A percentile compares a stretch with the other conserved stretches of the same genome.
Conservation (phyloP, 2,888 invertebrate genomes). For the Biston stratarius region DNA sequence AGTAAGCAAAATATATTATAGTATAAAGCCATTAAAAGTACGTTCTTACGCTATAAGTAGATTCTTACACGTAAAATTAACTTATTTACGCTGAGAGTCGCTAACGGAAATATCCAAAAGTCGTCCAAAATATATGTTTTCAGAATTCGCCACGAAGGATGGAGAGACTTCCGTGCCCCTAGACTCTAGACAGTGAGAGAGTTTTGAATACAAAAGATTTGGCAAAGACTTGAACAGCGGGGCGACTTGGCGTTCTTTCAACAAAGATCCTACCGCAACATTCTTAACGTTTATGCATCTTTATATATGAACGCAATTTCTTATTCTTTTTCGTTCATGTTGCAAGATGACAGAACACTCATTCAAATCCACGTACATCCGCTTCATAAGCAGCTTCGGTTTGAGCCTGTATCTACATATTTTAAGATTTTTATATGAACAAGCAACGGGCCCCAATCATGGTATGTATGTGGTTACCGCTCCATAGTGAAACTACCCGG, state of each 20-base stretch:
- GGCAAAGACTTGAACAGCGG: conserved; percentile 52
- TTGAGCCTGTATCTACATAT: no score
- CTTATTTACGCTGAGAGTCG: conserved; percentile 68
- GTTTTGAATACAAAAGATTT: conserved; percentile 62
- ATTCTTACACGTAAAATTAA: conserved; percentile 57
- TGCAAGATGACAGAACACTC: background rate
- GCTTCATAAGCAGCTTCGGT: background rate
- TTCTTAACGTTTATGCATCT: background rate
- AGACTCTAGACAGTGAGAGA: conserved; percentile 45
- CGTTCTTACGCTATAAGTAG: conserved; percentile 61
- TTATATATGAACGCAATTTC: background rate
- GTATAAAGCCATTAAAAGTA: conserved; percentile 66
- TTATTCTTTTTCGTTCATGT: background rate
- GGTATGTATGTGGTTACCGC: no score
- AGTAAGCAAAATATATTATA: conserved; percentile 67
- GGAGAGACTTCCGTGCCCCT: conserved; percentile 52
- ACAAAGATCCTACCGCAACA: background rate
- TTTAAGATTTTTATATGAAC: no score
- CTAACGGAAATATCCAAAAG: conserved; percentile 81
- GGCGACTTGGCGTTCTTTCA: conserved; percentile 17
- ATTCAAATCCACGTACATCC: background rate
- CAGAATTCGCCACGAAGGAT: conserved; percentile 67
- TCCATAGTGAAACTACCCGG: no score
- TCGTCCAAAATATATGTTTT: conserved; percentile 76
- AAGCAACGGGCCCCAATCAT: no score